Evolutionary conservation across 1,140 invertebrate genomes (phyloP).

Genomic region (Sminthurinus signatus): DNA sequence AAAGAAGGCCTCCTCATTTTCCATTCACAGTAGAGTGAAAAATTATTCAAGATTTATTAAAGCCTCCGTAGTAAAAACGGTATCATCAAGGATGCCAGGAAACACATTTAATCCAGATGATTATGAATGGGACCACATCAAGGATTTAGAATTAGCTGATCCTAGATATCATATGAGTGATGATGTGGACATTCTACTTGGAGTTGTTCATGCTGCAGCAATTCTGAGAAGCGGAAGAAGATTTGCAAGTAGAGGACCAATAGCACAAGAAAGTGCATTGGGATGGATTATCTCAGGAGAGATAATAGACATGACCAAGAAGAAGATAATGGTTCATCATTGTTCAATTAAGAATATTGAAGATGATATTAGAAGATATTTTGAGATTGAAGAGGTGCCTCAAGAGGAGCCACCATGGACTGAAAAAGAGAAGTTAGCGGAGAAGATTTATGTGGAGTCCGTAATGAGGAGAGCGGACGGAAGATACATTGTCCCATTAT

Average conservation of each 20-base stretch:
- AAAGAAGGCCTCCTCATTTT: no score
- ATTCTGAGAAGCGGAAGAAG: not conserved
- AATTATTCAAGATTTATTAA: no score
- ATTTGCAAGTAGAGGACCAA: not conserved
- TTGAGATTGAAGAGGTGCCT: conserved; percentile 2
- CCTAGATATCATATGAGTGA: not conserved
- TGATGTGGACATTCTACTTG: conserved; percentile 15
- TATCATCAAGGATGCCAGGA: no score
- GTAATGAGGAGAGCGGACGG: conserved; percentile 26
- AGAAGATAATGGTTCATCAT: not conserved
- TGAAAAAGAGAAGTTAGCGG: no score
- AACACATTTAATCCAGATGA: no score
- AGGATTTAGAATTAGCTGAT: conserved; percentile 2
- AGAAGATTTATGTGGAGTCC: conserved; percentile 36
- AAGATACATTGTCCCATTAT: conserved; percentile 37
- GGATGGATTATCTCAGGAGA: conserved; percentile 15
- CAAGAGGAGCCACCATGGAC: conserved; percentile 12
- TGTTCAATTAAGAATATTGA: not conserved
- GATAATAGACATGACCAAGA: not conserved
- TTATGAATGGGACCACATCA: conserved; percentile 4
- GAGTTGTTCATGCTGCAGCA: not conserved
- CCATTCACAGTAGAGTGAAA: no score
- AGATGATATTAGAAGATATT: conserved; percentile 43
- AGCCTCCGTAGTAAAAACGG: no score
- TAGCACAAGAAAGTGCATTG: not conserved